These are phyloP conservation scores for Rhizomys pruinosus DNA, from an alignment of 2,113 vertebrate species.

Conservation along the genomic window DNA sequence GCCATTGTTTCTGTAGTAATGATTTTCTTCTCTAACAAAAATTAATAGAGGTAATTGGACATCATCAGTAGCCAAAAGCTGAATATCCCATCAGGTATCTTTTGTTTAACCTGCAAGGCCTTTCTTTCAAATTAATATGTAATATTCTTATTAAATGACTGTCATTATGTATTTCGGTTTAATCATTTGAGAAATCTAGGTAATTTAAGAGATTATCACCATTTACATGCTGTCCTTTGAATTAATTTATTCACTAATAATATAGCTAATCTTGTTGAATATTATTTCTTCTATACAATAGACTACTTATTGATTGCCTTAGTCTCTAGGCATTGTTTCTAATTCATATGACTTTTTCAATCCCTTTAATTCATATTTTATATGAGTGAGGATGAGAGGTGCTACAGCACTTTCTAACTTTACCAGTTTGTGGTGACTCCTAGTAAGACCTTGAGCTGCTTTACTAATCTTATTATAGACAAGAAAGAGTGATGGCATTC, in stretches of 20 bases:
- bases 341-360: no score
- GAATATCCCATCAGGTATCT: neutral
- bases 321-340: no score
- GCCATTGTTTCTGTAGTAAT: neutral
- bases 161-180: neutral
- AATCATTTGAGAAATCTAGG: conserved; percentile 8
- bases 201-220: conserved; percentile 8
- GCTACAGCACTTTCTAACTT: no score
- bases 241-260: conserved; percentile 2
- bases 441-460: no score
- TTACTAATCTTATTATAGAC: no score
- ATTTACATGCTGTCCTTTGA: neutral
- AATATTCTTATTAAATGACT: neutral
- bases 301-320: neutral
- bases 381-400: no score
- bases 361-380: no score
- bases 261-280: neutral
- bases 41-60: neutral
- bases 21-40: neutral
- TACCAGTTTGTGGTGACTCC: no score
- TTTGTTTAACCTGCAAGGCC: neutral
- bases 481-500: no score
- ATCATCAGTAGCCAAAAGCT: neutral
- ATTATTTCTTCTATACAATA: neutral
- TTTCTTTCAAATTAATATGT: neutral